These are phyloP conservation scores for Trachelipus rathkii DNA, from an alignment of 1,140 invertebrate genomes.

Conservation along the genomic window DNA sequence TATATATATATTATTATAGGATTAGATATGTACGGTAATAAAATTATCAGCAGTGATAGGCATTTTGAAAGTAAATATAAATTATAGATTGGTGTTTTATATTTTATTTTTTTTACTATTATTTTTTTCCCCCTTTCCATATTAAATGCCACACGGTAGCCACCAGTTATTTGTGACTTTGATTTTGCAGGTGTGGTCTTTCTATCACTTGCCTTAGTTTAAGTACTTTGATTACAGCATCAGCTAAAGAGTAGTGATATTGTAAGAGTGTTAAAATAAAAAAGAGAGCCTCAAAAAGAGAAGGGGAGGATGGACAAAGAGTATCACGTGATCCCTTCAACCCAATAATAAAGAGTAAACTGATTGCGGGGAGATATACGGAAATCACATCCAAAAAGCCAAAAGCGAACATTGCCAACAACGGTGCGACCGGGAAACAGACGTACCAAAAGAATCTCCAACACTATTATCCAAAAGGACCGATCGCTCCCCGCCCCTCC, in stretches of 20 bases:
- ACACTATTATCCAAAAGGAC: no score
- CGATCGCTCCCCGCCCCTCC: slow-evolving; percentile 1
- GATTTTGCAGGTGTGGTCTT: slow-evolving; percentile 9
- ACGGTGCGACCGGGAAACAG: no score
- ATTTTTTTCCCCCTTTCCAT: no score
- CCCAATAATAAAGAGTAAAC: slow-evolving; percentile 5
- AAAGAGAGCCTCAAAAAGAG: background rate
- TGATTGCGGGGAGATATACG: background rate
- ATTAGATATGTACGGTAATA: no score
- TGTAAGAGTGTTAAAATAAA: background rate
- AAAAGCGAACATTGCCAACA: no score
- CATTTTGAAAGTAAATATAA: no score
- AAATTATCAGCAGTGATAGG: no score
- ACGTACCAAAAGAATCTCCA: no score
- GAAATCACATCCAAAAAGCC: no score
- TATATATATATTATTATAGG: no score
- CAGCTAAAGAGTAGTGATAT: background rate
- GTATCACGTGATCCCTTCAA: background rate
- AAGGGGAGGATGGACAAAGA: background rate
- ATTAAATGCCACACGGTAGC: background rate
- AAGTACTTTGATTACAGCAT: slow-evolving; percentile 10
- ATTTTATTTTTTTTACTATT: no score
- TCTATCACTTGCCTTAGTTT: background rate
- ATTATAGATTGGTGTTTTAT: no score
- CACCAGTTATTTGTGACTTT: background rate